These are phyloP conservation scores for Lasioglossum oenotherae DNA, from an alignment of 2,888 invertebrate genomes.

Conservation along the genomic window DNA sequence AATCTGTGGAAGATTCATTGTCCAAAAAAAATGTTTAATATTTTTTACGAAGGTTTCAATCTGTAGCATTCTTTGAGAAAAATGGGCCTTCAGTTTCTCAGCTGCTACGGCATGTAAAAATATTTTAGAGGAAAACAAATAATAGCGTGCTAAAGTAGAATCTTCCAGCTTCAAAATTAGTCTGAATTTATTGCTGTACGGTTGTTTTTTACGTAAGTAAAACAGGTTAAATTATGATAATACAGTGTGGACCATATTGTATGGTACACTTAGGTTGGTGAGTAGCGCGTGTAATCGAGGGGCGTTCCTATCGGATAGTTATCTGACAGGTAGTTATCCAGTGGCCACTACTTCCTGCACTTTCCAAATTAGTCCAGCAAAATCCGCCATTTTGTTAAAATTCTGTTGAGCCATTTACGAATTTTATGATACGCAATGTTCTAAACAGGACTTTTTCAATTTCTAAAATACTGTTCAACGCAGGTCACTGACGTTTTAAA, in stretches of 20 bases:
- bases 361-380: conserved; percentile 1
- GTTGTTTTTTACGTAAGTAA: too few relatives aligned
- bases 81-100: too few relatives aligned
- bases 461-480: background rate
- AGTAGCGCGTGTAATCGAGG: background rate
- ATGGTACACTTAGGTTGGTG: background rate
- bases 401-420: background rate
- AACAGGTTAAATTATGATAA: background rate
- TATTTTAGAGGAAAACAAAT: too few relatives aligned
- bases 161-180: too few relatives aligned
- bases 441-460: background rate
- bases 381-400: background rate
- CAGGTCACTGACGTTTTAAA: background rate
- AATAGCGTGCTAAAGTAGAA: too few relatives aligned
- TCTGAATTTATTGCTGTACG: too few relatives aligned
- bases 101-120: too few relatives aligned
- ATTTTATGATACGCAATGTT: background rate
- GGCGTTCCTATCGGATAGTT: conserved; percentile 4
- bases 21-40: too few relatives aligned
- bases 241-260: background rate
- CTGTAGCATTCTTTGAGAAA: too few relatives aligned
- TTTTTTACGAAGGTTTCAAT: too few relatives aligned
- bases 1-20: too few relatives aligned
- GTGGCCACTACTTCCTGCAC: conserved; percentile 11
- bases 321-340: conserved; percentile 18